Evolutionary conservation across 2,888 invertebrate genomes (phyloP), one percentile per base, ranked within the genome.

Genomic region (Drosophila lutescens): DNA sequence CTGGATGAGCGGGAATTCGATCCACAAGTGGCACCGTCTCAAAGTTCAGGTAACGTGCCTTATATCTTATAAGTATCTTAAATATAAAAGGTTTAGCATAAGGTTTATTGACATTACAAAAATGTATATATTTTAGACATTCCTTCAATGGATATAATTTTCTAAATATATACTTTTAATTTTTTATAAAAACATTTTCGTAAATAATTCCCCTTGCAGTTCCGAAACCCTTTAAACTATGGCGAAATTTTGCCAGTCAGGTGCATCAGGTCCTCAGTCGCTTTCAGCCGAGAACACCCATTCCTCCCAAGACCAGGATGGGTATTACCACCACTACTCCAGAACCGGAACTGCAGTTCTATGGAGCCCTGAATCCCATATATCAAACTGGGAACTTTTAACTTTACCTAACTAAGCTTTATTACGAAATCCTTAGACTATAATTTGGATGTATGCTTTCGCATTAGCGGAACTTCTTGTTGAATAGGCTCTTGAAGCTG

Each of bases 401-500:
- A 71, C 13, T 15, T 55, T 53, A 68, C 51, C 51, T 51, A 66
- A 63, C 12, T 9, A 60, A 49, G 17, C 8, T 46, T 58, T 61
- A 60, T 36, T 61, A 51, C 20, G 8, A 40, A 56, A 43, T 41
- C 26, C 30, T 73, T 49, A 44, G 23, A 12, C 47, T 53, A 71
- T 41, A 47, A n/a, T 44, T 20, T 13, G 12, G n/a, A 3, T 4
- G 10, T 26, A 2, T 7, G 23, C 41, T 34, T 32, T 7, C 23
- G 41, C 15, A 4, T 53, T 62, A 79, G 7, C 61, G 43, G 41
- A 88, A 88, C 6, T 75, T 72, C 54, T 88, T 88, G 65, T 75
- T 75, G 65, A 90, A 90, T 8, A 90, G 77, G 1, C 87, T 85
- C 13, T 91, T 90, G 57, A 87, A 88, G 40, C 89, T 67, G 30